Evolutionary conservation across 2,113 vertebrate genomes (phyloP).

Genomic region (Mus musculus): GRCm39 chr16:95162001-95162500

Average conservation of each 20-base stretch:
- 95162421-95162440: neutral
- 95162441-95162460: accelerated
- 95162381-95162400: neutral
- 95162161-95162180: constrained; percentile 96
- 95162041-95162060: constrained; percentile 94
- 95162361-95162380: neutral
- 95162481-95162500: neutral
- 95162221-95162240: accelerated
- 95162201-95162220: neutral
- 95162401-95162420: neutral
- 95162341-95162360: neutral
- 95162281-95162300: neutral
- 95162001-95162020: constrained; percentile 94
- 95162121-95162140: constrained; percentile 92
- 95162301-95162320: accelerated
- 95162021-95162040: constrained; percentile 96
- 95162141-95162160: constrained; percentile 93
- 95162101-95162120: constrained; percentile 96
- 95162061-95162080: constrained; percentile 93
- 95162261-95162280: accelerated
- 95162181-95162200: constrained; percentile 84
- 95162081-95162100: constrained; percentile 95
- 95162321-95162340: too few relatives aligned
- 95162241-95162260: accelerated
- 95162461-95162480: neutral